Percentiles rank a stretch among this genome's conserved stretches.
These are phyloP conservation scores for Tenthredo notha DNA, from an alignment of 2,888 invertebrate species.

Conservation along the genomic window DNA sequence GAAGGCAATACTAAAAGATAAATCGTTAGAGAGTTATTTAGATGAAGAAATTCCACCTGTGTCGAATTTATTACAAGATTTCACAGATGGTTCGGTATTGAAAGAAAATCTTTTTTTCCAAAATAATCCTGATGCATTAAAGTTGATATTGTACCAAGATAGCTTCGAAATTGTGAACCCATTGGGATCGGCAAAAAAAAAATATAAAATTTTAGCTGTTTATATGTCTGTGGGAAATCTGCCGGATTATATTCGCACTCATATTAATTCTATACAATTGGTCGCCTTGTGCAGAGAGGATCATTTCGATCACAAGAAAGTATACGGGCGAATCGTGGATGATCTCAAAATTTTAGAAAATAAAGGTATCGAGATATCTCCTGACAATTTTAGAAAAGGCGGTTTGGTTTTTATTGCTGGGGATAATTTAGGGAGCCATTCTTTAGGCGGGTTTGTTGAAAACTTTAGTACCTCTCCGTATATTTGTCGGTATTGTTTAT, in stretches of 20 bases:
- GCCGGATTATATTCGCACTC: not conserved
- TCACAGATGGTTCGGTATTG: conserved; percentile 10
- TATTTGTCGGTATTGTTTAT: not conserved
- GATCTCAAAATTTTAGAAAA: no score
- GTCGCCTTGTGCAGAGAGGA: no score
- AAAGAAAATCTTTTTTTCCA: not conserved
- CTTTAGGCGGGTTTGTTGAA: not conserved
- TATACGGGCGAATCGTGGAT: no score
- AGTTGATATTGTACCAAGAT: no score
- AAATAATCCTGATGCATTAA: not conserved
- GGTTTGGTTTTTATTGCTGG: not conserved
- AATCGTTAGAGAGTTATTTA: not conserved
- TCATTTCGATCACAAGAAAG: no score
- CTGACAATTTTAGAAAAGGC: not conserved
- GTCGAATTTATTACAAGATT: not conserved
- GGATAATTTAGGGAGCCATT: no score
- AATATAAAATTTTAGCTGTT: not conserved
- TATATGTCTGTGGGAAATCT: not conserved
- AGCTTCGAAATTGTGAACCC: conserved; percentile 9
- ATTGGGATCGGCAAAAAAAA: conserved; percentile 6
- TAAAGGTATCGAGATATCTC: no score
- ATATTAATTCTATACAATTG: not conserved
- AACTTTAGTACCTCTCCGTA: not conserved
- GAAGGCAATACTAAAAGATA: not conserved
- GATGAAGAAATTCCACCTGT: not conserved